Conservation (phyloP, 2,113 vertebrate species). For the Megaptera novaeangliae region DNA sequence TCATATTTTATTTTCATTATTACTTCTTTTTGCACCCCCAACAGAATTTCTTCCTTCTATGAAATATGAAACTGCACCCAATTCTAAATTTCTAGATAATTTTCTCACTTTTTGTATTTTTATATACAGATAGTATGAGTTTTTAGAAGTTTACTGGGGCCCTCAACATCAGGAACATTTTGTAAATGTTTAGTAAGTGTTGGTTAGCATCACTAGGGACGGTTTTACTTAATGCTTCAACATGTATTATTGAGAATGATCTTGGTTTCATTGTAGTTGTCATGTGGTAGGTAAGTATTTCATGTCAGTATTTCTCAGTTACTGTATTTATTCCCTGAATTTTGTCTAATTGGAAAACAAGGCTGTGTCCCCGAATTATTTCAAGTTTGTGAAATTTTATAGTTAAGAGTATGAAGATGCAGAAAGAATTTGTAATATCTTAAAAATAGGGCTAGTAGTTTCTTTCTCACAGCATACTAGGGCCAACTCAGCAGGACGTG, state of each 20-base stretch:
- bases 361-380: neutral
- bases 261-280: conserved; percentile 23
- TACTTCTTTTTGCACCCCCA: neutral
- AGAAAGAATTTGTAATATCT: neutral
- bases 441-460: neutral
- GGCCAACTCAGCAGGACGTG: neutral
- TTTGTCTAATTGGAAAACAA: conserved; percentile 19
- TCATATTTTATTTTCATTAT: neutral
- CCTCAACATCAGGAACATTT: neutral
- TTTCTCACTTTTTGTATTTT: neutral
- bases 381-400: neutral
- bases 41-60: neutral
- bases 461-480: neutral
- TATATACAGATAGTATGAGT: neutral
- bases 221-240: neutral
- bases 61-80: neutral
- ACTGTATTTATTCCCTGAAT: neutral
- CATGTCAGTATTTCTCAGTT: neutral
- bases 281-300: neutral
- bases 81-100: neutral
- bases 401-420: neutral
- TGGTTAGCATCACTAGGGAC: neutral
- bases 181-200: neutral
- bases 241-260: neutral
- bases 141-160: neutral